Base-by-base conservation (phyloP, 1,140 invertebrate species). In the Trinorchestia longiramus region DNA sequence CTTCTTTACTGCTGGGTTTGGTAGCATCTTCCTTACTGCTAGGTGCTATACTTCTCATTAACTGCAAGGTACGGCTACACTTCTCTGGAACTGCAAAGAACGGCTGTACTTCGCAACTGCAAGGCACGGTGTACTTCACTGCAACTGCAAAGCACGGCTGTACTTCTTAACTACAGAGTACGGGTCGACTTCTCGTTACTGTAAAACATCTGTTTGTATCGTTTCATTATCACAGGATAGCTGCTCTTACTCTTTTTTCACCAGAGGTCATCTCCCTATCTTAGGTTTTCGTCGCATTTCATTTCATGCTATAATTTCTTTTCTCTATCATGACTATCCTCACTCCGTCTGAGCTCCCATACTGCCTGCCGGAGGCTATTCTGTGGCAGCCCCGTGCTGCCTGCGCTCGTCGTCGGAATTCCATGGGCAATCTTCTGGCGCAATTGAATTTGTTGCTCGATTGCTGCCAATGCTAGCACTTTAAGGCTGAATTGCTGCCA, bases 371-470 rank as follows among this genome's bases (percentile, higher is more conserved):
- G 36, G 15, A 15, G 11, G 62, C 62, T 77, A 36, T 11, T 77
- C 62, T 77, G 62, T 36, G 36, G 28, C 62, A 77, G 62, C 62
- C 28, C 62, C 41, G 42, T 43, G 28, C 88, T 43, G 88, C 88
- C 88, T 90, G n/a, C 0, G n/a, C 88, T 90, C 88, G 88, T 90
- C 43, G 88, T 90, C 88, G 88, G 88, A 90, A 94, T 94, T 94
- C 92, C 92, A 45, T 44, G 40, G 92, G 11, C 92, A 94, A 94
- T 94, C 92, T 94, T 94, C 43, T 94, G 92, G 43, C 43, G 92
- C 92, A 94, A 94, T 94, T 94, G 92, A 94, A 94, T 94, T 94
- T 94, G 92, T 94, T 94, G 92, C 43, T 94, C 92, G 92, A 94
- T 94, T 94, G 92, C 92, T 47, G 92, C 92, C 92, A 94, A 94